Conservation (phyloP, 1,140 invertebrate species). For the Eriosoma lanigerum region DNA sequence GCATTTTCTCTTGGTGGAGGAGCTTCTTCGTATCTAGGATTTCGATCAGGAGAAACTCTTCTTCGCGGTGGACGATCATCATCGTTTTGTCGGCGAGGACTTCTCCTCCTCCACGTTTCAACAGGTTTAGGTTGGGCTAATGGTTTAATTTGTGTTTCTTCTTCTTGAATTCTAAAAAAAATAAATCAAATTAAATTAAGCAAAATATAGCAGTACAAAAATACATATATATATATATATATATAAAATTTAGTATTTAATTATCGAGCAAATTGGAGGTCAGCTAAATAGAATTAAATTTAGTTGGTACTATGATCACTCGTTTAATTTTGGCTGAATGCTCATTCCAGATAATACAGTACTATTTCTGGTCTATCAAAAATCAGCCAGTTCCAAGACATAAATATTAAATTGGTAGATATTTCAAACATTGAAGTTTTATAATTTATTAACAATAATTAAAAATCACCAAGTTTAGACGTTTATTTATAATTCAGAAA, state of each 20-base stretch:
- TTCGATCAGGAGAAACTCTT: slow-evolving; percentile 45
- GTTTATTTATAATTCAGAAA: no score
- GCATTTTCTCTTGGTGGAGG: slow-evolving; percentile 55
- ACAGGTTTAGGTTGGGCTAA: slow-evolving; percentile 10
- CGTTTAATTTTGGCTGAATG: slow-evolving; percentile 37
- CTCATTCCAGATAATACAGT: slow-evolving; percentile 45
- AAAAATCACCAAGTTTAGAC: no score
- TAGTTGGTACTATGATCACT: slow-evolving; percentile 23
- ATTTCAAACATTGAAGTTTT: no score
- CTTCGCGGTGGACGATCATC: neutral
- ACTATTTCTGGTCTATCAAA: slow-evolving; percentile 34
- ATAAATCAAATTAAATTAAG: no score
- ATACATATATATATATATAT: no score
- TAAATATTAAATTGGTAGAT: no score
- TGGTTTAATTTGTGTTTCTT: neutral
- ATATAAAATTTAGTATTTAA: no score
- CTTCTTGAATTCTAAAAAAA: slow-evolving; percentile 10
- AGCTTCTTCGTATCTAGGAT: slow-evolving; percentile 53
- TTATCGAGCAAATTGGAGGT: slow-evolving; percentile 27
- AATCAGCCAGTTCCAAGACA: slow-evolving; percentile 42
- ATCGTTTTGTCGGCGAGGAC: slow-evolving; percentile 27
- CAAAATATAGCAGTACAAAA: no score
- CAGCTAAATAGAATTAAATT: slow-evolving; percentile 12
- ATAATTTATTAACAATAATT: no score
- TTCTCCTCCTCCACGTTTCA: slow-evolving; percentile 40